Evolutionary conservation across 2,888 invertebrate species (phyloP), one percentile per base, ranked within the genome.

Genomic region (Noctua janthe): DNA sequence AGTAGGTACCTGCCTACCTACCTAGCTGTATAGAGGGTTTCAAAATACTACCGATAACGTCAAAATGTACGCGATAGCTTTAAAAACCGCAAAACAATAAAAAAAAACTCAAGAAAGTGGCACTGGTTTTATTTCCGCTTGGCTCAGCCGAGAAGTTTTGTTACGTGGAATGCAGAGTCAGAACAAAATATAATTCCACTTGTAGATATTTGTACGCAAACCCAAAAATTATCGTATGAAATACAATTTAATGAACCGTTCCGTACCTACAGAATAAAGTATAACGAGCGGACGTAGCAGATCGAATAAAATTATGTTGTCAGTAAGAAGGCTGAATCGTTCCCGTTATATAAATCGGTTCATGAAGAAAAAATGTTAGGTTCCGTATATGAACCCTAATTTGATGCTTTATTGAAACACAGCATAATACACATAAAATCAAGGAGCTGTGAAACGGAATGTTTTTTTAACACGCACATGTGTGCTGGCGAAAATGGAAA

Each of bases 331-430:
- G 71, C 74, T 43, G 43, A 71, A 82, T 35, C 43, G 54, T 56
- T 51, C 66, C 39, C 73, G 43, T 74, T 47, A 74, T 6, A 75
- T 72, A 84, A 78, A 77, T 81, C 62, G 67, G 72, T 73, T 79
- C 83, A 51, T 74, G 80, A 69, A 66, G 56, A 76, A 70, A 74
- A 62, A 81, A 76, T 74, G 6, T 69, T 47, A 71, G 73, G n/a
- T 69, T 54, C 49, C 51, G 11, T 72, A 70, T 66, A 67, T 47
- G 75, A 76, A 77, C 82, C 74, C 54, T 82, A 82, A 82, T 87
- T 84, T 84, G 72, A 77, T 77, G 62, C 64, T 66, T 73, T 82
- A 75, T 70, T 83, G 59, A 76, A 85, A 83, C 64, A 79, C 51
- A 72, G 51, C 35, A 74, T 69, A 71, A 72, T 64, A 78, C 20